These are phyloP conservation scores for Hyperopisus bebe DNA, from an alignment of 2,113 vertebrate genomes.

Conservation along the genomic window DNA sequence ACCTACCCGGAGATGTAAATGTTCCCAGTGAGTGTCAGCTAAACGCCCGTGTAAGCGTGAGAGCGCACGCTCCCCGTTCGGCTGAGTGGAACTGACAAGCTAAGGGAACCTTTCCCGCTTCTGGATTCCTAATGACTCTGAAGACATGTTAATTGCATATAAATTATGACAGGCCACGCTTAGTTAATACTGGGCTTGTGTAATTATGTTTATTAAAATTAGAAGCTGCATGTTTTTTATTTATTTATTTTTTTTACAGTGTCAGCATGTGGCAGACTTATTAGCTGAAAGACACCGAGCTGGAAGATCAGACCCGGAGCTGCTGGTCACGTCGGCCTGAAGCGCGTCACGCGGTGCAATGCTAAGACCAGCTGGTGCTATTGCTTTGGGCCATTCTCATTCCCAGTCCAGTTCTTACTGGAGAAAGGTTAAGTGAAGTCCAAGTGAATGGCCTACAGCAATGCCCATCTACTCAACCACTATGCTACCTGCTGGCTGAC, in stretches of 20 bases:
- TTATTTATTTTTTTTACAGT: neutral
- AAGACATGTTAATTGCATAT: constrained; percentile 17
- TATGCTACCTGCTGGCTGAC: neutral
- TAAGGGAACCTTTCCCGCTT: neutral
- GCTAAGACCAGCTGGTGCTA: neutral
- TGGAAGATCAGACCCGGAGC: neutral
- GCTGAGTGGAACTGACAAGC: neutral
- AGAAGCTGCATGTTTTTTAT: neutral
- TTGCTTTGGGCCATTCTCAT: neutral
- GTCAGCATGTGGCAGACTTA: neutral
- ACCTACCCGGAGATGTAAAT: neutral
- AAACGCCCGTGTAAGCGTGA: neutral
- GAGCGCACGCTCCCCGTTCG: neutral
- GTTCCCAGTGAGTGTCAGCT: neutral
- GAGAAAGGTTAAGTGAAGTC: neutral
- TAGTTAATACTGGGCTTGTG: constrained; percentile 9
- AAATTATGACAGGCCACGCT: constrained; percentile 13
- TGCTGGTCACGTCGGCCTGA: neutral
- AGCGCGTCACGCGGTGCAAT: neutral
- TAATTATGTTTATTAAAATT: constrained; percentile 4
- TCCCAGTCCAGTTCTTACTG: neutral
- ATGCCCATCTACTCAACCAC: neutral
- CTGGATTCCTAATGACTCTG: constrained; percentile 9
- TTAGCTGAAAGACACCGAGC: neutral
- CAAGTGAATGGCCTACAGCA: neutral